Base-by-base conservation (phyloP, 1,140 invertebrate genomes). In the Papilio polyxenes region DNA sequence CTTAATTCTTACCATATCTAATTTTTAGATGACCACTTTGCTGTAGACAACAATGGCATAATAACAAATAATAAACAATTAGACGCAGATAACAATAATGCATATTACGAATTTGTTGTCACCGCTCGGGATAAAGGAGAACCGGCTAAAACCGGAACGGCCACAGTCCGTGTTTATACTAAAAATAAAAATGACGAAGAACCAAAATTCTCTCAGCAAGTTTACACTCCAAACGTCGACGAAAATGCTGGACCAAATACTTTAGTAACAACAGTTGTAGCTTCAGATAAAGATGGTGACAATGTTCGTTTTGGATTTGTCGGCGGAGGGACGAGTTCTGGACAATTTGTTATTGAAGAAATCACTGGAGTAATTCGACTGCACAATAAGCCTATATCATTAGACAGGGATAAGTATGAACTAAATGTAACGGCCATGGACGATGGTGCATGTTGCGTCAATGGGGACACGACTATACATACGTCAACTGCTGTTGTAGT, bases 131-230 rank as follows among this genome's bases (percentile, higher is more conserved):
- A 99, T 89, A 98, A 98, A 94, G 98, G 98, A 17, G 98, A 98
- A 92, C 98, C 98, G 1, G 96, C 98, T 0, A 98, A 98, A 90
- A 98, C 97, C 3, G 98, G 98, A 37, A 98, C 97, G 1, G 98
- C 98, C 0, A 99, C 98, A 0, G 98, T 99, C 10, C 96, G 98
- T 79, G 97, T 99, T 83, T 99, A 99, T 90, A 99, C 98, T 5
- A 98, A 99, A 89, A 99, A 99, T 89, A 98, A 98, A 94, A 99
- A 99, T 92, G 98, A 99, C 89, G 98, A 99, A 95, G 98, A 98
- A 91, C 98, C 98, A 0, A 99, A 98, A 93, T 99, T 99, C 92
- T 98, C 98, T 1, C 98, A 99, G 86, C 98, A 98, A 95, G 98
- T 99, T 0, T 99, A 99, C 90, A 99, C 98, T 1, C 98, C 98